Evolutionary conservation across 2,888 invertebrate species (phyloP).

Genomic region (Zygothrica quintamaculata): DNA sequence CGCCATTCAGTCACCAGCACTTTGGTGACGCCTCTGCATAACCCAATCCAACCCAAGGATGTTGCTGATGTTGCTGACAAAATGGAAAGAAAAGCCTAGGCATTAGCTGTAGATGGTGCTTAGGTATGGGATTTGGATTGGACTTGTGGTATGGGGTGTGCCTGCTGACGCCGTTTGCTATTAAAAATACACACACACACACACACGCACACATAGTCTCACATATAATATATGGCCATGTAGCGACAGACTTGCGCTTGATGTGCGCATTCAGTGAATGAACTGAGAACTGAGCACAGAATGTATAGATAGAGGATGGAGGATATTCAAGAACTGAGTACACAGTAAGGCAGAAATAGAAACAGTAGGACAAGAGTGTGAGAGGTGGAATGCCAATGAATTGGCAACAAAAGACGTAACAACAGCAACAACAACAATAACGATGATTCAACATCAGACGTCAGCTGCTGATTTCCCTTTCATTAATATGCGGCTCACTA

Average conservation of each 20-base stretch:
- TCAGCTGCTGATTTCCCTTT: conserved; percentile 69
- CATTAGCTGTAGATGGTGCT: neutral
- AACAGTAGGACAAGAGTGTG: no score
- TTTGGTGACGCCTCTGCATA: conserved; percentile 18
- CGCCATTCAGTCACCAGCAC: conserved; percentile 50
- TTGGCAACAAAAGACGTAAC: conserved; percentile 52
- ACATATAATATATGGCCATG: conserved; percentile 5
- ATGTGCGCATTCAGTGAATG: neutral
- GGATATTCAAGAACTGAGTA: conserved; percentile 4
- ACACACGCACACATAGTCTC: no score
- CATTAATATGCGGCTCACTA: conserved; percentile 66
- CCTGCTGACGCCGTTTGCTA: conserved; percentile 63
- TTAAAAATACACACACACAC: conserved; percentile 56
- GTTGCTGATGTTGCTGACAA: conserved; percentile 31
- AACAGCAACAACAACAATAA: no score
- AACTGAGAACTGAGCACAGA: neutral
- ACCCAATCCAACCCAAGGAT: conserved; percentile 2
- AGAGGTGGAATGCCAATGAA: conserved; percentile 21
- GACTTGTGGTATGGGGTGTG: conserved; percentile 2
- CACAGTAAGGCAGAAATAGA: conserved; percentile 2
- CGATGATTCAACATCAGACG: conserved; percentile 27
- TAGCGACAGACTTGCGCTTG: neutral
- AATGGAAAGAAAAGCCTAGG: neutral
- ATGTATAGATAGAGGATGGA: neutral
- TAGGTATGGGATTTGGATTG: conserved; percentile 10